Evolutionary conservation across 2,888 invertebrate species (phyloP).

Genomic region (Cerastis leucographa): DNA sequence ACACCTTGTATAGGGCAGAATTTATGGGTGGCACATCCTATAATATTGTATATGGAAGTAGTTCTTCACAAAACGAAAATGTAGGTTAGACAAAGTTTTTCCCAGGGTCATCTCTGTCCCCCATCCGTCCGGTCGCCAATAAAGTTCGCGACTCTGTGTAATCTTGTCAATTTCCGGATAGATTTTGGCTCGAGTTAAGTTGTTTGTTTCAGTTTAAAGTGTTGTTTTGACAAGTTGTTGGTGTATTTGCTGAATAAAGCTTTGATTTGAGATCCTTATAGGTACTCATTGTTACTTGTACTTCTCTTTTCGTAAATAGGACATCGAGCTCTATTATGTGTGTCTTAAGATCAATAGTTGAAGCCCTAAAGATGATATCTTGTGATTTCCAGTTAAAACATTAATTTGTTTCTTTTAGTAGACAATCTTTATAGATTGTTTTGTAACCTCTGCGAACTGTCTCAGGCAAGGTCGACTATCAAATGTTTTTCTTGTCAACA

Average conservation of each 20-base stretch:
- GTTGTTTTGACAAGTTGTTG: conserved; percentile 41
- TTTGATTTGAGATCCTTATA: conserved; percentile 4
- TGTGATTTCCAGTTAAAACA: not conserved
- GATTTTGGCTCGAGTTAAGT: conserved; percentile 40
- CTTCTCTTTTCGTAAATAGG: not conserved
- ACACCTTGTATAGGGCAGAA: not conserved
- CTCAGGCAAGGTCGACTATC: not conserved
- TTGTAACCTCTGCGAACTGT: not conserved
- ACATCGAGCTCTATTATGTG: not conserved
- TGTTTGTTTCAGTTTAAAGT: conserved; percentile 46
- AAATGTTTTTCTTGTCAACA: not conserved
- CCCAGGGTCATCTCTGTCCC: not conserved
- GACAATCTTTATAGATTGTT: not conserved
- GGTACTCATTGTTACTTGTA: not conserved
- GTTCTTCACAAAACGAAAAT: conserved; percentile 16
- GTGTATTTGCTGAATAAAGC: not conserved
- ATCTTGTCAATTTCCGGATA: conserved; percentile 27
- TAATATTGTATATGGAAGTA: not conserved
- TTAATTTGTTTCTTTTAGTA: not conserved
- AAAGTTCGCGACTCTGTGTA: conserved; percentile 40
- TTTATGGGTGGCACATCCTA: not conserved
- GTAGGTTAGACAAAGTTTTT: conserved; percentile 13
- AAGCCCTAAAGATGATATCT: too few species aligned
- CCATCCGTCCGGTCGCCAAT: conserved; percentile 33
- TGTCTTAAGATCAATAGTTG: not conserved